Base-by-base conservation (phyloP, 2,113 vertebrate species). In the Melanocharis versteri region DNA sequence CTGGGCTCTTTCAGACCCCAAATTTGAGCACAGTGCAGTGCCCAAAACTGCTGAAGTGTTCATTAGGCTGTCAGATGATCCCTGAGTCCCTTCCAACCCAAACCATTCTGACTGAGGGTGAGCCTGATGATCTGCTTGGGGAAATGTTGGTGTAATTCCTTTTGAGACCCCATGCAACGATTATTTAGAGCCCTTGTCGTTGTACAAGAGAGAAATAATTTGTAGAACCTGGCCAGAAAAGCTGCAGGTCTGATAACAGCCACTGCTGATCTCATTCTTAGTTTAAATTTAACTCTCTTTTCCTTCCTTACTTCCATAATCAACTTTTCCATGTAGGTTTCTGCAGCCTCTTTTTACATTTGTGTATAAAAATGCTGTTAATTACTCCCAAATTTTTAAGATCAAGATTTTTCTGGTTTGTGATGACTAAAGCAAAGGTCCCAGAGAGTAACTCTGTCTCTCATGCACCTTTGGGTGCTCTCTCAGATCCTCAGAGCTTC, bases 1-100 rank as follows among this genome's bases (percentile, higher is more conserved):
- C 17, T 86, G 87, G 92, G 87, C 84, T 94, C 57, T 64, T 51
- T 20, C 9, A 88, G 50, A 79, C 20, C 56, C 61, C 26, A 47
- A 1, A 73, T 61, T 20, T 64, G 62, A 78, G 70, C 42, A 11
- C 3, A 18, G 2, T 33, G 72, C 66, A 57, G 73, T 2, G 6
- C 65, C 75, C 17, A 2, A 18, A 58, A 16, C 10, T 73, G 31
- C 51, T 83, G 39, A 50, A 42, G 11, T 91, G 2, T 71, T 93
- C 58, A 11, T 60, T 27, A 26, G 70, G 19, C 35, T 61, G 66
- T 64, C 77, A 61, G 14, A 2, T 51, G 14, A 33, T 37, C 33
- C 37, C 17, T 9, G 22, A 23, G 14, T 33, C 39, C 21, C 54
- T 77, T 33, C 72, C 54, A 51, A 23, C 22, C 64, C 39, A n/a